Percentiles rank a stretch among this genome's conserved stretches.
Evolutionary conservation across 2,888 invertebrate species (phyloP).

Genomic region (Leptinotarsa juncta): DNA sequence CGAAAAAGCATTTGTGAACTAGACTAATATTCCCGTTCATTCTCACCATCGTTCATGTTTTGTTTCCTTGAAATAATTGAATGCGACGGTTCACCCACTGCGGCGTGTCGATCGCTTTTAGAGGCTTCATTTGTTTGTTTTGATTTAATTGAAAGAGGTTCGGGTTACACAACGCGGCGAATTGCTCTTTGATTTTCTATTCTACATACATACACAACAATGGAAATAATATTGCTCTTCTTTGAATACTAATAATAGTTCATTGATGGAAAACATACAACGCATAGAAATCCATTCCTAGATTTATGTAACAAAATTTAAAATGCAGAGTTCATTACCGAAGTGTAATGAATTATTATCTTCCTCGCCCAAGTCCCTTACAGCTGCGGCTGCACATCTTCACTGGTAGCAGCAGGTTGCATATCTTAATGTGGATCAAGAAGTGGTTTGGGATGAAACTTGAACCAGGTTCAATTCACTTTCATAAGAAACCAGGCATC

Average conservation of each 20-base stretch:
- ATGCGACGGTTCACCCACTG: constrained; percentile 14
- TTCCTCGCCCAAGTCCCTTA: too few species aligned
- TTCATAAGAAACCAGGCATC: too few species aligned
- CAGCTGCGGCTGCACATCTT: too few species aligned
- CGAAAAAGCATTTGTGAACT: too few species aligned
- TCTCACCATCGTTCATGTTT: constrained; percentile 9
- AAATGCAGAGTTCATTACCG: too few species aligned
- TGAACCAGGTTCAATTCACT: too few species aligned
- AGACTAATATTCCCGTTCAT: constrained; percentile 1
- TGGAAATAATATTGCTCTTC: not conserved
- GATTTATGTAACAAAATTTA: too few species aligned
- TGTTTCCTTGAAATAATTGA: constrained; percentile 16
- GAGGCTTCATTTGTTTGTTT: constrained; percentile 16
- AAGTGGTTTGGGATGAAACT: too few species aligned
- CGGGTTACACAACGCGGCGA: not conserved
- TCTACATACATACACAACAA: not conserved
- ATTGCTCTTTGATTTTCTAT: not conserved
- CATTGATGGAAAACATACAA: not conserved
- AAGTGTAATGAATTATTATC: too few species aligned
- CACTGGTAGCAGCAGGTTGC: too few species aligned
- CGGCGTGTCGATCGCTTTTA: constrained; percentile 20
- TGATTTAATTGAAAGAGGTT: constrained; percentile 7
- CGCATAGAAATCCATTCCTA: not conserved
- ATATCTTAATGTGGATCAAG: too few species aligned
- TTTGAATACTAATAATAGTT: not conserved